Conservation (phyloP, 2,888 invertebrate genomes). For the Holacanthella duospinosa region DNA sequence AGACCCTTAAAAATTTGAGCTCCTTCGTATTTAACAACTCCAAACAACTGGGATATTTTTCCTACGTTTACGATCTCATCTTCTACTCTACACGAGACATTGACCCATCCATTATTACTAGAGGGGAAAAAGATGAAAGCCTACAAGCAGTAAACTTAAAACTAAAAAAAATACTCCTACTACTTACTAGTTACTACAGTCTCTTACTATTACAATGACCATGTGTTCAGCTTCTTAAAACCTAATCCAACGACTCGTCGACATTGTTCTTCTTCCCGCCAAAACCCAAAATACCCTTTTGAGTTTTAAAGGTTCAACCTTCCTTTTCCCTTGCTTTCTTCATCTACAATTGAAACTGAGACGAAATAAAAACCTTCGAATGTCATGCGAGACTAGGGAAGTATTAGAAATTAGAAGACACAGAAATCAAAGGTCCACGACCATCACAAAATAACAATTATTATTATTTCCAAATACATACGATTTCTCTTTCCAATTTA, state of each 20-base stretch:
- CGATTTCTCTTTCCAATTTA: no score
- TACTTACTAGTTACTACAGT: neutral
- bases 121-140: neutral
- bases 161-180: constrained; percentile 5
- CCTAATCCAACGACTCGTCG: no score
- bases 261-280: constrained; percentile 2
- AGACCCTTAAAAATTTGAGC: neutral
- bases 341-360: neutral
- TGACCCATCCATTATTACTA: constrained; percentile 1
- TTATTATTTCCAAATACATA: no score
- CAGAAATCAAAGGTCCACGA: no score
- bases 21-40: neutral
- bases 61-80: neutral
- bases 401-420: no score
- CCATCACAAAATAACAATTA: no score
- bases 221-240: neutral
- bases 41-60: neutral
- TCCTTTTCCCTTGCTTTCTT: neutral
- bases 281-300: neutral
- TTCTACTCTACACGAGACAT: neutral
- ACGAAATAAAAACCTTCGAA: neutral
- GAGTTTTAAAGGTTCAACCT: neutral
- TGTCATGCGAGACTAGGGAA: no score
- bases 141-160: neutral
- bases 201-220: neutral